phyloP scores from a whole-genome alignment of 2,888 invertebrate species.

The Nymphalis urticae region DNA sequence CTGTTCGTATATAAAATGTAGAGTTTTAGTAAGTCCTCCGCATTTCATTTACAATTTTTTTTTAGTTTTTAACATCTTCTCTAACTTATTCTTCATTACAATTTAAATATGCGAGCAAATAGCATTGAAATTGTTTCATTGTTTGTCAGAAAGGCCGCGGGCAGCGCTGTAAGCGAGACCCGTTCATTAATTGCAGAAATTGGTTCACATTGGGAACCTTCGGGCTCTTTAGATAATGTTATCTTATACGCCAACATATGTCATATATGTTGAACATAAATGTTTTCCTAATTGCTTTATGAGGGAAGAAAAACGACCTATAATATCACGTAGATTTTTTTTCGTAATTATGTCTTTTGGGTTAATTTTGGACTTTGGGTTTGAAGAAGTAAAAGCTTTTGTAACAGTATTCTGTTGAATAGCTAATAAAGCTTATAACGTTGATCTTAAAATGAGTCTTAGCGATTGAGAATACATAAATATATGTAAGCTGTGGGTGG shows the following conservation, averaged over 20 bases:
- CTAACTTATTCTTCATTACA: background rate
- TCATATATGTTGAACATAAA: conserved; percentile 2
- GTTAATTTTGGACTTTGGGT: too few relatives aligned
- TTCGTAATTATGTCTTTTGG: too few relatives aligned
- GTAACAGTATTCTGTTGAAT: too few relatives aligned
- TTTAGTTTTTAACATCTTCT: background rate
- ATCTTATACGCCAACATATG: conserved; percentile 15
- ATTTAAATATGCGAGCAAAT: background rate
- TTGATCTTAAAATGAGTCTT: too few relatives aligned
- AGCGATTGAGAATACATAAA: too few relatives aligned
- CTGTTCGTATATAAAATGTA: background rate
- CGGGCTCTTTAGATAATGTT: conserved; percentile 20
- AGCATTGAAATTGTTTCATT: conserved; percentile 6
- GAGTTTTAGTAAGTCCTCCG: background rate
- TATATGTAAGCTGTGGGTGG: too few relatives aligned
- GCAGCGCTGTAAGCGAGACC: background rate
- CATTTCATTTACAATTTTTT: background rate
- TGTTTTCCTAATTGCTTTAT: background rate
- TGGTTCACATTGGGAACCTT: conserved; percentile 10
- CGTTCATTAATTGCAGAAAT: conserved; percentile 16
- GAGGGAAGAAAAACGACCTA: background rate
- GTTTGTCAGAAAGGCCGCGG: background rate
- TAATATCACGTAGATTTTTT: background rate
- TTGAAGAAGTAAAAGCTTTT: too few relatives aligned
- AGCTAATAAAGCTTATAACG: too few relatives aligned